Base-by-base conservation (phyloP, 2,888 invertebrate species). In the Synergus laeviventris region DNA sequence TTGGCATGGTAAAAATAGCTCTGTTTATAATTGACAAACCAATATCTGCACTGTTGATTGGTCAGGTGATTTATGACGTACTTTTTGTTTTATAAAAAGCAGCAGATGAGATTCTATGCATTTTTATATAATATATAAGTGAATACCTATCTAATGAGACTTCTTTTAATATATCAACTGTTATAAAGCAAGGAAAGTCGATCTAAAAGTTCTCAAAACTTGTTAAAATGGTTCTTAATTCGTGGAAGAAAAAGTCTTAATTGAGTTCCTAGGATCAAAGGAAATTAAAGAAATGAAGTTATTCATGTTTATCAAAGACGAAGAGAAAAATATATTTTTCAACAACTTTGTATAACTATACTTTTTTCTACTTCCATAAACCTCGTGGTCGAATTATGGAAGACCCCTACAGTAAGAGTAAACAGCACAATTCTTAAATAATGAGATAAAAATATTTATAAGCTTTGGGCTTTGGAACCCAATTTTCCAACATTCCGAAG, bases 41-140 rank as follows among this genome's bases (percentile, higher is more conserved):
- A 12, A 39, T 64, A 64, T 18, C 18, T 39, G 42, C 9, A 64
- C 14, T 39, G 39, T 64, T 64, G 18, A 64, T 64, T 5, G 11
- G 2, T 64, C 18, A 39, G 14, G 9, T 42, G 64, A 64, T 18
- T 21, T 18, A 42, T 64, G 64, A 64, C 64, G 64, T 64, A 14
- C 11, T 42, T 21, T 18, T 8, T 14, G 38, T 12, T 64, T 64
- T 39, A 42, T 64, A 42, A 62, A 38, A 38, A 38, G 7, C 38
- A 11, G 39, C 39, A 11, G 39, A 39, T 11, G 11, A 39, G 11
- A 39, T 11, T 39, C 39, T 39, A n/a, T n/a, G n/a, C n/a, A n/a
- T n/a, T n/a, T n/a, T n/a, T n/a, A n/a, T n/a, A n/a, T n/a, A n/a
- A n/a, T n/a, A n/a, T n/a, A n/a, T n/a, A n/a, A n/a, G n/a, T n/a